Percentiles rank a stretch among this genome's conserved stretches.
Evolutionary conservation across 2,113 vertebrate genomes (phyloP).

Genomic region (Rhabdomys dilectus): DNA sequence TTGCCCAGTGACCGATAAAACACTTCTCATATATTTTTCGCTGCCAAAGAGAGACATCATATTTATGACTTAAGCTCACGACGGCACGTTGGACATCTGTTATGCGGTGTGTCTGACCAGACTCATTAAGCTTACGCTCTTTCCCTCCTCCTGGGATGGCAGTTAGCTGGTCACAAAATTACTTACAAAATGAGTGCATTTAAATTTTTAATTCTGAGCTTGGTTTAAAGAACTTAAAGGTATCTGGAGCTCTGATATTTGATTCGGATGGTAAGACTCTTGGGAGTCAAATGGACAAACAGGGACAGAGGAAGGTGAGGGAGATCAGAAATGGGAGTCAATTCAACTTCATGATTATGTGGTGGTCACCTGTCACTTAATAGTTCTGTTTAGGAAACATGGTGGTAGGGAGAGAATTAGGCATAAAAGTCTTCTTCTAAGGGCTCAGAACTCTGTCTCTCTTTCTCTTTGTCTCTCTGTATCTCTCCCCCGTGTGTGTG

Average conservation of each 20-base stretch:
- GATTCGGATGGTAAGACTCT: slow-evolving; percentile 81
- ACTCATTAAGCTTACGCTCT: slow-evolving; percentile 82
- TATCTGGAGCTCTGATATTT: slow-evolving; percentile 80
- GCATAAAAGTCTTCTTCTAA: not conserved
- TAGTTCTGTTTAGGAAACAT: not conserved
- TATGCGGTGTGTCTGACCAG: slow-evolving; percentile 84
- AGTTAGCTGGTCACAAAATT: slow-evolving; percentile 79
- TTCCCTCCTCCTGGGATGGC: slow-evolving; percentile 59
- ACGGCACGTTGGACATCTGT: slow-evolving; percentile 84
- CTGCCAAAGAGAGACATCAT: slow-evolving; percentile 79
- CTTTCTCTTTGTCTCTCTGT: not conserved
- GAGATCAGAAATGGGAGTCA: not conserved
- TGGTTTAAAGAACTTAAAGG: slow-evolving; percentile 85
- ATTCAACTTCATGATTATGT: not conserved
- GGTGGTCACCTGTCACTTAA: not conserved
- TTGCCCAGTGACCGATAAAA: slow-evolving; percentile 81
- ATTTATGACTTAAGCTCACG: slow-evolving; percentile 85
- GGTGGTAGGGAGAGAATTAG: not conserved
- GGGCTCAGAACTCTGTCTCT: not conserved
- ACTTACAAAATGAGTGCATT: slow-evolving; percentile 82
- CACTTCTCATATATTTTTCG: slow-evolving; percentile 79
- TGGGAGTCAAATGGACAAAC: slow-evolving; percentile 79
- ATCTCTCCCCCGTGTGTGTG: not conserved
- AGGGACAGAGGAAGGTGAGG: slow-evolving; percentile 53
- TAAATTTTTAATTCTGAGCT: slow-evolving; percentile 84